Conservation (phyloP, 2,113 vertebrate genomes). For the Nycticebus coucang region DNA sequence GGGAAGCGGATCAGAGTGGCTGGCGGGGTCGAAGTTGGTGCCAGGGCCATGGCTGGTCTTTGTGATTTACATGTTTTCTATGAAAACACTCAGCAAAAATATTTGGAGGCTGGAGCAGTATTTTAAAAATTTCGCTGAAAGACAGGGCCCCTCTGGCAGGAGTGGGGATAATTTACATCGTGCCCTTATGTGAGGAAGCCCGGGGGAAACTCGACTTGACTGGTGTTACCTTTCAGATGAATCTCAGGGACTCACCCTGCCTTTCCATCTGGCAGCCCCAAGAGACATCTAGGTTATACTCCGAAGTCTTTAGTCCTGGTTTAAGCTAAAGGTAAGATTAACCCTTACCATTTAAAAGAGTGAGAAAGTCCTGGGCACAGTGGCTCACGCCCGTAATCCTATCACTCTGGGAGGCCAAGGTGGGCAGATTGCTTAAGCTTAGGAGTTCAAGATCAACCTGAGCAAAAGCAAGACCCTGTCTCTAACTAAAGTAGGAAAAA, state of each 20-base stretch:
- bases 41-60: background rate
- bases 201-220: background rate
- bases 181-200: background rate
- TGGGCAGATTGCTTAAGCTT: too few species aligned
- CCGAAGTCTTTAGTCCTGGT: background rate
- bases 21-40: background rate
- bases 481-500: too few species aligned
- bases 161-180: background rate
- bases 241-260: background rate
- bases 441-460: too few species aligned
- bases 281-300: background rate
- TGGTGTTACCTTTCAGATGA: background rate
- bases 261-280: background rate
- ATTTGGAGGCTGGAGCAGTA: background rate
- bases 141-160: background rate
- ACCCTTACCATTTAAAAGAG: background rate
- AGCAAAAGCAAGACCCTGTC: too few species aligned
- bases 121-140: slow-evolving; percentile 23
- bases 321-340: background rate
- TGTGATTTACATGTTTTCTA: background rate
- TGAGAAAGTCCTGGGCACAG: background rate
- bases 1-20: rapidly evolving
- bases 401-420: too few species aligned
- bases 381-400: too few species aligned
- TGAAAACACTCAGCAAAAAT: background rate